Evolutionary conservation across 2,888 invertebrate genomes (phyloP).

Genomic region (Folsomia manolachei): DNA sequence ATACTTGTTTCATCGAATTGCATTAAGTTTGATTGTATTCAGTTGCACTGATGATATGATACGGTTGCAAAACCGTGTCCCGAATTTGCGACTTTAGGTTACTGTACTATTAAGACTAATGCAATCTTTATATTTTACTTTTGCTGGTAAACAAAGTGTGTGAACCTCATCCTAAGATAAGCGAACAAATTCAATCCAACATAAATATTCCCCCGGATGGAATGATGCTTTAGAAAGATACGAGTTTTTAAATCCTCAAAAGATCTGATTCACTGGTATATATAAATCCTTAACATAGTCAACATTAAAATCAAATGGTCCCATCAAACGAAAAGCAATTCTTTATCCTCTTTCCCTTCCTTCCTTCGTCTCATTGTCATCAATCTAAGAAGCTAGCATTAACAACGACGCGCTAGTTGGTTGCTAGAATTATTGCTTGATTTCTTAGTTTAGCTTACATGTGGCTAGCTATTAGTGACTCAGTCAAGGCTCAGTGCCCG

Average conservation of each 20-base stretch:
- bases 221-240: no score
- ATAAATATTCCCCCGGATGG: no score
- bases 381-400: background rate
- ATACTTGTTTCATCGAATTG: background rate
- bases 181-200: no score
- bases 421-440: no score
- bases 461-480: background rate
- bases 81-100: background rate
- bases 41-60: background rate
- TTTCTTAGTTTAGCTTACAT: slow-evolving; percentile 1
- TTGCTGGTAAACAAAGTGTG: no score
- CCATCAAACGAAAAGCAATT: background rate
- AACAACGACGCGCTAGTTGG: no score
- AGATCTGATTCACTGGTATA: no score
- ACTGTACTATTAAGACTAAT: background rate
- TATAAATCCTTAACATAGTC: no score
- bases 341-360: background rate
- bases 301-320: background rate
- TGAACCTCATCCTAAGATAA: no score
- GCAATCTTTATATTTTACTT: no score
- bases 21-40: no score
- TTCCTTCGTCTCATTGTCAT: background rate
- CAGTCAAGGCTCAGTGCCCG: slow-evolving; percentile 12
- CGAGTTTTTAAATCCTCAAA: no score
- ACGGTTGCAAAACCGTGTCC: background rate